Evolutionary conservation across 2,113 vertebrate genomes (phyloP).

Genomic region (Chamaea fasciata): DNA sequence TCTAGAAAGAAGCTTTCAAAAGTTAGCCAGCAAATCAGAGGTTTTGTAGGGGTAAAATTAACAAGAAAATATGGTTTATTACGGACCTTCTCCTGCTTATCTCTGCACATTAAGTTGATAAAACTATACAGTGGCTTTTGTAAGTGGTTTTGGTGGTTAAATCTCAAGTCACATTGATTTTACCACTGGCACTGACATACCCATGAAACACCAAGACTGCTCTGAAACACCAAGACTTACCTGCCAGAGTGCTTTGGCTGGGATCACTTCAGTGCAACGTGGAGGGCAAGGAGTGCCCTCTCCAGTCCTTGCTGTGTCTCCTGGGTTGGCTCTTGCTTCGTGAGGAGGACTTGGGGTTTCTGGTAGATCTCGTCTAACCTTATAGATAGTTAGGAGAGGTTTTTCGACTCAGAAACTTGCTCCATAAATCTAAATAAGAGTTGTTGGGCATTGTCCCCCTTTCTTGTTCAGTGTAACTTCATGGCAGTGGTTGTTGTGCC

Average conservation of each 20-base stretch:
- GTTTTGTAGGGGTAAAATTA: background rate
- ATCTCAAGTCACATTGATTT: background rate
- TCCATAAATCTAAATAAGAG: background rate
- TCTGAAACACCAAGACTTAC: background rate
- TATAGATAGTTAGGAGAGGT: background rate
- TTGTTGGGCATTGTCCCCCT: background rate
- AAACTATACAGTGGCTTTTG: background rate
- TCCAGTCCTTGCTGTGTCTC: background rate
- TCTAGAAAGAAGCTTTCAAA: background rate
- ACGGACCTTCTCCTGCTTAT: background rate
- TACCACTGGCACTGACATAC: background rate
- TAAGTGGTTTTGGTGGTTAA: background rate
- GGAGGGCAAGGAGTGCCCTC: background rate
- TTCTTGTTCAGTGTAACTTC: background rate
- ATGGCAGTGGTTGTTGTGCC: background rate
- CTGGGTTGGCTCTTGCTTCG: background rate
- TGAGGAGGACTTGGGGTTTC: background rate
- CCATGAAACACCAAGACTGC: accelerated
- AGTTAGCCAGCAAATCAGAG: background rate
- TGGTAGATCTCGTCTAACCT: background rate
- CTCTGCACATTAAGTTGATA: background rate
- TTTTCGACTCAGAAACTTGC: background rate
- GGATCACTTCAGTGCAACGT: accelerated
- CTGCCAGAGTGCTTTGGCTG: background rate
- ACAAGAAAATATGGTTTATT: background rate